These are phyloP conservation scores for Diachrysia chrysitis DNA, from an alignment of 2,888 invertebrate species.

Conservation along the genomic window DNA sequence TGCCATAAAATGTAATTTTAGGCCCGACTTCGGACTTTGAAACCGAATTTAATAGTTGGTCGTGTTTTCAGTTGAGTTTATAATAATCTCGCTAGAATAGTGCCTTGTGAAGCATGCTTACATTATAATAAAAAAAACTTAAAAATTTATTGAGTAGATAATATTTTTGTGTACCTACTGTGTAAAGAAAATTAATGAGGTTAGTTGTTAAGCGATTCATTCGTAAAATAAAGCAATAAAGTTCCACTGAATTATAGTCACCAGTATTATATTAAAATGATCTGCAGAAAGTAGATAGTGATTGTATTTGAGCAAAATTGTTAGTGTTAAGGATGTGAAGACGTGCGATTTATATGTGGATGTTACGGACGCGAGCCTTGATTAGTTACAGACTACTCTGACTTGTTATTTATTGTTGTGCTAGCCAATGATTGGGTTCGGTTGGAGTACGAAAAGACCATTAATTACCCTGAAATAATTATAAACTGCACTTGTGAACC, in stretches of 20 bases:
- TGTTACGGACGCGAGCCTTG: constrained; percentile 42
- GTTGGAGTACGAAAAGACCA: constrained; percentile 8
- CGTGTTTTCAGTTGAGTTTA: constrained; percentile 75
- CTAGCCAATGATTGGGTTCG: constrained; percentile 38
- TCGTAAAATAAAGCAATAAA: constrained; percentile 82
- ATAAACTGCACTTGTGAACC: constrained; percentile 31
- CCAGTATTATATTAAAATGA: constrained; percentile 77
- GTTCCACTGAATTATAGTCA: constrained; percentile 75
- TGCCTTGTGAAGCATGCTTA: constrained; percentile 89
- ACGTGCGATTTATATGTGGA: constrained; percentile 40
- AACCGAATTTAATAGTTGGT: constrained; percentile 87
- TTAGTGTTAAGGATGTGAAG: constrained; percentile 59
- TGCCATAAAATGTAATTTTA: constrained; percentile 83
- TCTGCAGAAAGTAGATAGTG: constrained; percentile 67
- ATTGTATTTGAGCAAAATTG: constrained; percentile 64
- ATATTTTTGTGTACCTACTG: constrained; percentile 83
- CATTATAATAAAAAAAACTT: constrained; percentile 71
- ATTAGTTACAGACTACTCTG: constrained; percentile 35
- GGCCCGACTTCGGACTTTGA: constrained; percentile 82
- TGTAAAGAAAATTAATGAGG: constrained; percentile 69
- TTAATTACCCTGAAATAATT: constrained; percentile 36
- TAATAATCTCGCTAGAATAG: constrained; percentile 86
- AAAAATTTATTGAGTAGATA: constrained; percentile 74
- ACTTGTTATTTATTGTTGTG: constrained; percentile 53
- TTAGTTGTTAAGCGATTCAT: constrained; percentile 60